phyloP scores from a whole-genome alignment of 2,888 invertebrate species.

The Leptura quadrifasciata region DNA sequence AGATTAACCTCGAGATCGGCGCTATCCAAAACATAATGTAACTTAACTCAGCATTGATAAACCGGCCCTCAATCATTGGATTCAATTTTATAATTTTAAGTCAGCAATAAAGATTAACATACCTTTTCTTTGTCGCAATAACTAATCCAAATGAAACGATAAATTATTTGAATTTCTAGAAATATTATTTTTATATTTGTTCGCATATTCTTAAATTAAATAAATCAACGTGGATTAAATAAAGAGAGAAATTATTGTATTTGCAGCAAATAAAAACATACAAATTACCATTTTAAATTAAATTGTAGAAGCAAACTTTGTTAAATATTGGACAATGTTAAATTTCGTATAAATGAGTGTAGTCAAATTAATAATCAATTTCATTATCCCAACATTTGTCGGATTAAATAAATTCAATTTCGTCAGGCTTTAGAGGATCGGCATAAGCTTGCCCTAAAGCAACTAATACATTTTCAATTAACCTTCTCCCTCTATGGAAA shows the following conservation, averaged over 20 bases:
- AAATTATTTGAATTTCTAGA: too few relatives aligned
- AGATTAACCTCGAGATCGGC: too few relatives aligned
- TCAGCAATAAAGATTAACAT: too few relatives aligned
- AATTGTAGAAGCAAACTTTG: too few relatives aligned
- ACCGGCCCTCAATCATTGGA: too few relatives aligned
- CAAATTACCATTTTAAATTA: not conserved
- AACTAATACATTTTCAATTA: not conserved
- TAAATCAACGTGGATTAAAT: not conserved
- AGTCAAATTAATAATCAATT: constrained; percentile 11
- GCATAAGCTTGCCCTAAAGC: not conserved
- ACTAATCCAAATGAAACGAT: too few relatives aligned
- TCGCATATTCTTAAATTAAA: not conserved
- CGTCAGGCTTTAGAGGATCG: not conserved
- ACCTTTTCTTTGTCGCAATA: too few relatives aligned
- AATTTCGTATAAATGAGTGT: not conserved
- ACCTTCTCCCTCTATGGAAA: not conserved
- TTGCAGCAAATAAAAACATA: too few relatives aligned
- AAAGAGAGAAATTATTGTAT: not conserved
- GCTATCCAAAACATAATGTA: too few relatives aligned
- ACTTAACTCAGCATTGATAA: too few relatives aligned
- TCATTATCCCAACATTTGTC: not conserved
- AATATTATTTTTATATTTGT: too few relatives aligned
- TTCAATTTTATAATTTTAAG: too few relatives aligned
- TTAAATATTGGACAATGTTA: not conserved
- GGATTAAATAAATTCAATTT: constrained; percentile 11